Evolutionary conservation across 2,888 invertebrate species (phyloP).

Genomic region (Xestia c-nigrum): DNA sequence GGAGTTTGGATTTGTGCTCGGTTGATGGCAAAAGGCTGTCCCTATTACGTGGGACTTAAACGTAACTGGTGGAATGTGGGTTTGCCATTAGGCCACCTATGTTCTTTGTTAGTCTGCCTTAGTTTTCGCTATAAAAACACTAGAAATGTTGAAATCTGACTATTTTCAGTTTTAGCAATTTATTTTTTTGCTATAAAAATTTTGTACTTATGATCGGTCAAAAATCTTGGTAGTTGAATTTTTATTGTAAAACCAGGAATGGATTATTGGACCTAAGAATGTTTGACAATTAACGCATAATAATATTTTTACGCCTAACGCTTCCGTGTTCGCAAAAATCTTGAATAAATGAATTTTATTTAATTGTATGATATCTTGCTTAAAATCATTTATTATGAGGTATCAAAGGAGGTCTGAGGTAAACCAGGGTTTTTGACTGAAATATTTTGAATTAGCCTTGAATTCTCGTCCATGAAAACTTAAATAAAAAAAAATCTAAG

Average conservation of each 20-base stretch:
- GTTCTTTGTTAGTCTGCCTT: no score
- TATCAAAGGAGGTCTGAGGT: no score
- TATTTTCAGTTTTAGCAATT: no score
- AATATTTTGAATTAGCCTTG: slow-evolving; percentile 45
- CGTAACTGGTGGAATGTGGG: no score
- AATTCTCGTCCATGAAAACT: slow-evolving; percentile 47
- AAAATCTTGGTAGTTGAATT: not conserved
- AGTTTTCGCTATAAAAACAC: no score
- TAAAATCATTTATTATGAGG: not conserved
- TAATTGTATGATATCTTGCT: not conserved
- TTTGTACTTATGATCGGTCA: slow-evolving; percentile 25
- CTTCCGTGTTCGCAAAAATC: not conserved
- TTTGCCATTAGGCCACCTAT: no score
- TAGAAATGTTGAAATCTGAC: no score
- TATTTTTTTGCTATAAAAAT: not conserved
- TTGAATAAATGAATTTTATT: not conserved
- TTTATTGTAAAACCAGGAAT: not conserved
- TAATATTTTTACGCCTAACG: not conserved
- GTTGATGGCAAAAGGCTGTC: not conserved
- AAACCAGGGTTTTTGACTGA: not conserved
- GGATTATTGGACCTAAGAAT: not conserved
- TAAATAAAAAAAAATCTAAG: slow-evolving; percentile 48
- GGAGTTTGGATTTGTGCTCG: not conserved
- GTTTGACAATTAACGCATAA: not conserved
- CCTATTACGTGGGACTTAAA: not conserved